phyloP scores from a whole-genome alignment of 2,797 vertebrate species.

The Cheirogaleus major region DNA sequence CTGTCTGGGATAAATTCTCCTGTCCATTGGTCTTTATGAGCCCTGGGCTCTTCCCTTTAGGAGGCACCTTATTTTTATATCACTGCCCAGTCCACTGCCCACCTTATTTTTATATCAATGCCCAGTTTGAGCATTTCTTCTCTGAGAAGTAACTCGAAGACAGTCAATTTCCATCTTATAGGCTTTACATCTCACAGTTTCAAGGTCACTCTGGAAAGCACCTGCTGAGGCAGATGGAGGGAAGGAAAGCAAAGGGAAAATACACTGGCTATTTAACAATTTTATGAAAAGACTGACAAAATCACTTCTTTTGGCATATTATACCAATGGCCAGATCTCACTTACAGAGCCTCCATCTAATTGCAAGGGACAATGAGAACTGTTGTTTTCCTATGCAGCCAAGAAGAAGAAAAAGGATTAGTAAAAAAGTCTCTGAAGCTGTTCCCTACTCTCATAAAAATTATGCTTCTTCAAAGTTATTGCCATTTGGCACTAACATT shows the following conservation, averaged over 20 bases:
- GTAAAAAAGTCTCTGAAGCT: neutral
- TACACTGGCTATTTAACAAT: neutral
- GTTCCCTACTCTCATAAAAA: neutral
- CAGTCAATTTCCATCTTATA: neutral
- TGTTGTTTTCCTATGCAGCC: neutral
- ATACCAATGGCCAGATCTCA: neutral
- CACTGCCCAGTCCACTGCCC: neutral
- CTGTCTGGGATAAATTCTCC: neutral
- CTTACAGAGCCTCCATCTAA: neutral
- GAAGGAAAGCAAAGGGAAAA: neutral
- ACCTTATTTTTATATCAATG: neutral
- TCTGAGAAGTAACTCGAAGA: slow-evolving; percentile 1
- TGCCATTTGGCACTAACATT: neutral
- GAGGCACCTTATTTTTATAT: neutral
- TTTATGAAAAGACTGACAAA: neutral
- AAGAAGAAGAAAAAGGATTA: neutral
- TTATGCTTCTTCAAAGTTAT: neutral
- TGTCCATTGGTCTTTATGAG: neutral
- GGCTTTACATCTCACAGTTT: neutral
- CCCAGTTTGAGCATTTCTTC: neutral
- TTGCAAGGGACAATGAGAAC: neutral
- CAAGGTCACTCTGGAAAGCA: neutral
- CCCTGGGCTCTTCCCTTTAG: neutral
- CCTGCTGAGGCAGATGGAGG: neutral
- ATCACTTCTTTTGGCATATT: neutral